Base-by-base conservation (phyloP, 2,888 invertebrate genomes). In the Allacma fusca region DNA sequence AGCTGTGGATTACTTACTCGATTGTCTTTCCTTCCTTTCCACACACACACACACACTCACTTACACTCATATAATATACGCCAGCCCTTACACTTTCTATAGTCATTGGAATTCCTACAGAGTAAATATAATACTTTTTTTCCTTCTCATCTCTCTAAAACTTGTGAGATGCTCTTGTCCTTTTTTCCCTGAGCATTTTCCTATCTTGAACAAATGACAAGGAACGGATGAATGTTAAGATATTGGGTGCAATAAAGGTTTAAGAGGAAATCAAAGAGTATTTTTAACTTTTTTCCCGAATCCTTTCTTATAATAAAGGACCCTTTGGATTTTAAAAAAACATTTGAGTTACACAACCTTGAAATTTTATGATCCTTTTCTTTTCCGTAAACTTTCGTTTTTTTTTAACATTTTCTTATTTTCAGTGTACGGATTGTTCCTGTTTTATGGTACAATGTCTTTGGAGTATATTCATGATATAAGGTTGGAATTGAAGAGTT, bases 321-420 rank as follows among this genome's bases (percentile, higher is more conserved):
- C 34, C 28, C 26, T 34, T 34, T 34, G 50, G 16, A 50, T 50
- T 16, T 40, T 50, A 50, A 50, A n/a, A 19, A 50, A 19, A 16
- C 50, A 50, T 50, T n/a, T 50, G 2, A 16, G 4, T 50, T 13
- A 50, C 2, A 50, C 50, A 73, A 73, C 73, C 40, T 73, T 73
- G 73, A 73, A 64, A 28, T 62, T 57, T 73, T 73, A 62, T 73
- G 59, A 57, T 59, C 59, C 21, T 59, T 59, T 72, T 72, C 59
- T 59, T 29, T 13, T 50, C n/a, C 59, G 21, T 70, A n/a, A 50
- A 50, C 70, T 70, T 70, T 70, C 13, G 24, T 23, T 26, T 50
- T 70, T 70, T 69, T 43, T 16, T 4, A 16, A 1, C 24, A 21
- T 34, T 70, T 34, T 44, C 69, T 70, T 23, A 13, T 44, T 12